Base-by-base conservation (phyloP, 2,113 vertebrate species). In the Hipposideros armiger region DNA sequence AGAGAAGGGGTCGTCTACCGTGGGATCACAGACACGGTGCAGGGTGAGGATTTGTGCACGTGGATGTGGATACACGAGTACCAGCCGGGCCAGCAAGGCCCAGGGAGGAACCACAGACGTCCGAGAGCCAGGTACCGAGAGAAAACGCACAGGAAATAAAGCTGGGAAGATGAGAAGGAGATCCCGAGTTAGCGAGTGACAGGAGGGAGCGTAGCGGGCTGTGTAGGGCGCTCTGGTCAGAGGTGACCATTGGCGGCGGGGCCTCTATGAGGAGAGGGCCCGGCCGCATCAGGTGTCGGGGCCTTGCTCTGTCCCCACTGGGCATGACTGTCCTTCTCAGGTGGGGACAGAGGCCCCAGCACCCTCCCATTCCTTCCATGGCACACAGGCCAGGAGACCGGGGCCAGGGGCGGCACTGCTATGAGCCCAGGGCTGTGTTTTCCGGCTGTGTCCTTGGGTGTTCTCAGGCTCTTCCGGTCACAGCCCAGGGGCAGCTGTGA, bases 51-150 rank as follows among this genome's bases (percentile, higher is more conserved):
- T 30, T 3, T 16, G 5, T 14, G 20, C 1, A 9, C 11, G 11
- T 50, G 47, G 11, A 13, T 11, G 11, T 50, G 47, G 47, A 11
- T 2, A 50, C 47, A 50, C 47, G 11, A 11, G 47, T 50, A 11
- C 47, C 47, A 50, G 47, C 47, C 13, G 47, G 47, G 45, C 7
- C 14, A 1, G 32, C 2, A 16, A 62, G 72, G 47, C 47, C 2
- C 0, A 4, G 50, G 89, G 0, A 2, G 40, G 54, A 30, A 4
- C 7, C 17, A 2, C 16, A 1, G 24, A 24, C 8, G 1, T 2
- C 50, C 5, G 5, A 6, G 5, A 22, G 50, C 30, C 32, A 0
- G 52, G 56, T 9, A 2, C 40, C 2, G 26, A 28, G 78, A 60
- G 24, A 36, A n/a, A 8, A 5, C 0, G 1, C 8, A 1, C 13